Evolutionary conservation across 2,797 vertebrate genomes (phyloP).

Genomic region (Acanthurus leucopareius): DNA sequence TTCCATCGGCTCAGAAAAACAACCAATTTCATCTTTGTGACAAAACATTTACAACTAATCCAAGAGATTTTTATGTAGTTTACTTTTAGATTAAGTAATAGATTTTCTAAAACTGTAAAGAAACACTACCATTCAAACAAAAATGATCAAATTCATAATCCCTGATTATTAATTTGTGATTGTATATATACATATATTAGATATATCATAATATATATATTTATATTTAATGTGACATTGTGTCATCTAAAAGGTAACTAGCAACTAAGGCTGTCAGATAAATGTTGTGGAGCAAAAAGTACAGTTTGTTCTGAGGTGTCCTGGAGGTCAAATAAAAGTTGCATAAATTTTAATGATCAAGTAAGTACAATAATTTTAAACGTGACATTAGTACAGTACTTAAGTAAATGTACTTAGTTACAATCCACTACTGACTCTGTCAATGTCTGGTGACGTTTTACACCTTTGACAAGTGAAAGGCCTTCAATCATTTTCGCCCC

Average conservation of each 20-base stretch:
- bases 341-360: too few species aligned
- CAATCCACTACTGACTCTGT: background rate
- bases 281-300: background rate
- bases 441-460: background rate
- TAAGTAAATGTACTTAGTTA: background rate
- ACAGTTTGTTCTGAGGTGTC: background rate
- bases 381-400: background rate
- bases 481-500: conserved; percentile 37
- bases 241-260: too few species aligned
- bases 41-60: background rate
- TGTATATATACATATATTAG: too few species aligned
- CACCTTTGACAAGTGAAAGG: background rate
- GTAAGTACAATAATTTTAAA: background rate
- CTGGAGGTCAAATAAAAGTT: background rate
- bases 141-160: background rate
- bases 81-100: background rate
- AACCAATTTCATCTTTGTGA: background rate
- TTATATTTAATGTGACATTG: too few species aligned
- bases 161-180: too few species aligned
- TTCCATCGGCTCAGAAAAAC: background rate
- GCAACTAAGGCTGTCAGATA: background rate
- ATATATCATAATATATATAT: too few species aligned
- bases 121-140: background rate
- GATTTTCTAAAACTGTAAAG: background rate
- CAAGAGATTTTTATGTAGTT: background rate